Percentiles rank a stretch among this genome's conserved stretches.
Conservation (phyloP, 2,888 invertebrate species). For the Ochropacha duplaris region DNA sequence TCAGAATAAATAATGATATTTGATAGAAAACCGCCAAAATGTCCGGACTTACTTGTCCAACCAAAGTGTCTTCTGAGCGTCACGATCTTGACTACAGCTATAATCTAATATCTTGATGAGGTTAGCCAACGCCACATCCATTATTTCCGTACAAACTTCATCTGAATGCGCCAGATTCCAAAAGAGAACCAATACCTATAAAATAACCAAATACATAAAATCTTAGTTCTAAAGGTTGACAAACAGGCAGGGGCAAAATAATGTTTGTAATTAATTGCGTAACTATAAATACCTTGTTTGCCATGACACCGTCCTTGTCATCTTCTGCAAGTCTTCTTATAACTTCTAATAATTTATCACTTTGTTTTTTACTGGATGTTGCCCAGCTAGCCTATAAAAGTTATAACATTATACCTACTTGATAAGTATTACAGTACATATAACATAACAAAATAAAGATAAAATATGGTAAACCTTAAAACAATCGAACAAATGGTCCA, state of each 20-base stretch:
- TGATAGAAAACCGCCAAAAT: too few relatives aligned
- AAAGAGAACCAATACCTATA: slow-evolving; percentile 92
- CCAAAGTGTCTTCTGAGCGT: slow-evolving; percentile 98
- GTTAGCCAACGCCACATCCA: slow-evolving; percentile 97
- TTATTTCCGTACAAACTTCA: slow-evolving; percentile 97
- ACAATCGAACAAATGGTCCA: slow-evolving; percentile 98
- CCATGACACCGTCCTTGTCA: slow-evolving; percentile 99
- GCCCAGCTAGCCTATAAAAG: slow-evolving; percentile 92
- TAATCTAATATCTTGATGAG: slow-evolving; percentile 99
- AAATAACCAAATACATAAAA: slow-evolving; percentile 12
- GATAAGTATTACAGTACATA: slow-evolving; percentile 7
- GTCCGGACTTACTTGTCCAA: slow-evolving; percentile 88
- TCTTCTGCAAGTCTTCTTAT: slow-evolving; percentile 98
- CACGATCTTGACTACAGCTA: slow-evolving; percentile 98
- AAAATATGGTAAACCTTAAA: slow-evolving; percentile 89
- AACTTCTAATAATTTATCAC: slow-evolving; percentile 96
- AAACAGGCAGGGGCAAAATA: too few relatives aligned
- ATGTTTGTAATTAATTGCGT: not conserved
- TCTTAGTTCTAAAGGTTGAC: too few relatives aligned
- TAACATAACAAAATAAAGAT: not conserved
- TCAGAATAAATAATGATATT: too few relatives aligned
- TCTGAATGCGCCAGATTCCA: slow-evolving; percentile 98
- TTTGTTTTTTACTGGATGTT: slow-evolving; percentile 96
- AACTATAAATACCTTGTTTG: slow-evolving; percentile 93
- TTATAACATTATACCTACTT: not conserved